Percentiles rank a stretch among this genome's conserved stretches.
Conservation (phyloP, 1,140 invertebrate genomes). For the Micrasema longulum region DNA sequence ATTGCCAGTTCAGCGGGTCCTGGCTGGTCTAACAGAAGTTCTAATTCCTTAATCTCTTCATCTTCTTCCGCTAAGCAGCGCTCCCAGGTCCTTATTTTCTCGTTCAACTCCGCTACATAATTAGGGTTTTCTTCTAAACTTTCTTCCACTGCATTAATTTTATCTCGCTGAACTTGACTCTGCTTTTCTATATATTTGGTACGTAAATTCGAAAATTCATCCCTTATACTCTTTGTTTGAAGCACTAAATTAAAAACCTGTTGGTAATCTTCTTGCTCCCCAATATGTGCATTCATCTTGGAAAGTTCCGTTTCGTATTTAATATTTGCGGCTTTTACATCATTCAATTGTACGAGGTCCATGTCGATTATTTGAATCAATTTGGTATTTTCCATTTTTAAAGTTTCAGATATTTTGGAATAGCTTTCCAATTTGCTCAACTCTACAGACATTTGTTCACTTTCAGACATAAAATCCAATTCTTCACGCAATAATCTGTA, state of each 20-base stretch:
- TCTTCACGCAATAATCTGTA: conserved; percentile 38
- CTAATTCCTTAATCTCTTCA: conserved; percentile 35
- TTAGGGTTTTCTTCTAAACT: conserved; percentile 5
- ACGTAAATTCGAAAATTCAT: conserved; percentile 42
- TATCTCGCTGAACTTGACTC: conserved; percentile 1
- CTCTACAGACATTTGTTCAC: conserved; percentile 1
- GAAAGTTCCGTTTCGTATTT: conserved; percentile 12
- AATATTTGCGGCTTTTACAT: neutral
- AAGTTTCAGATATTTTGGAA: conserved; percentile 4
- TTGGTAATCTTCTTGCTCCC: conserved; percentile 23
- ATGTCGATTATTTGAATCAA: neutral
- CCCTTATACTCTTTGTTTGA: conserved; percentile 39
- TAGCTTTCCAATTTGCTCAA: conserved; percentile 16
- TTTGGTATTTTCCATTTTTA: conserved; percentile 22
- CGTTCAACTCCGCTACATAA: conserved; percentile 27
- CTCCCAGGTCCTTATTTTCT: conserved; percentile 22
- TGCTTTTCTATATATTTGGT: conserved; percentile 17
- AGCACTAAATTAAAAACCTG: conserved; percentile 17
- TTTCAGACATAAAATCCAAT: neutral
- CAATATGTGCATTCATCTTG: conserved; percentile 5
- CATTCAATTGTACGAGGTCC: neutral
- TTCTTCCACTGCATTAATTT: conserved; percentile 2
- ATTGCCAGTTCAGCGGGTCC: conserved; percentile 40
- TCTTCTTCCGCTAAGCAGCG: conserved; percentile 23
- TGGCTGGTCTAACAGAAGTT: conserved; percentile 34